phyloP scores from a whole-genome alignment of 2,888 invertebrate species.

The Chouioia cunea region DNA sequence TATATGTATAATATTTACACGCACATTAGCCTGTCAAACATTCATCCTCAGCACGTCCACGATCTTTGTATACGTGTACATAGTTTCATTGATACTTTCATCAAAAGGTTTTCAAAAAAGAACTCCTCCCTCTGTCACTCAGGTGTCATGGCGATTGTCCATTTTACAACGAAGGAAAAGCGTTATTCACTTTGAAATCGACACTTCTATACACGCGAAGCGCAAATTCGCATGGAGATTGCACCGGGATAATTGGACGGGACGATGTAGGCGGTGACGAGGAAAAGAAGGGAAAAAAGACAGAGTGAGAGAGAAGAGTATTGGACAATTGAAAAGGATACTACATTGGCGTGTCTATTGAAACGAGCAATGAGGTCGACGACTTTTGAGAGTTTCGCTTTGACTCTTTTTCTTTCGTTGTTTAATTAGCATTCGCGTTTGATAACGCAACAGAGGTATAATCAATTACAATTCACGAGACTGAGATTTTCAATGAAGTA shows the following conservation, averaged over 20 bases:
- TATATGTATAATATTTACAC: no score
- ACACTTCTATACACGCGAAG: slow-evolving; percentile 7
- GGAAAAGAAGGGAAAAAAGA: not conserved
- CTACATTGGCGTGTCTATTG: slow-evolving; percentile 12
- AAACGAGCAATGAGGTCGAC: slow-evolving; percentile 32
- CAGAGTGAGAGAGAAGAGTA: no score
- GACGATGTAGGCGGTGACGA: not conserved
- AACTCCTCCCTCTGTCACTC: slow-evolving; percentile 46
- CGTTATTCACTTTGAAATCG: slow-evolving; percentile 27
- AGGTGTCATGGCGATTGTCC: slow-evolving; percentile 55
- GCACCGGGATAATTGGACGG: not conserved
- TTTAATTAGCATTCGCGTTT: no score
- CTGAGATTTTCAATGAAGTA: not conserved
- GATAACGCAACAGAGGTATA: no score
- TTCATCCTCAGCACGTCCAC: no score
- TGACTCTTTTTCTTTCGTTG: not conserved
- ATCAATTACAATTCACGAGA: no score
- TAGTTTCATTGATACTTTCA: slow-evolving; percentile 43
- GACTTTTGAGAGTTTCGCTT: slow-evolving; percentile 2
- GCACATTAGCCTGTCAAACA: no score
- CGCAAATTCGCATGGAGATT: not conserved
- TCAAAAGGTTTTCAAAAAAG: slow-evolving; percentile 28
- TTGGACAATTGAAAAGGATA: slow-evolving; percentile 29
- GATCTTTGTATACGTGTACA: no score
- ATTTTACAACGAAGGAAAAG: slow-evolving; percentile 42